Evolutionary conservation across 2,113 vertebrate species (phyloP), one percentile per base, ranked within the genome.

Genomic region (Bos taurus): DNA sequence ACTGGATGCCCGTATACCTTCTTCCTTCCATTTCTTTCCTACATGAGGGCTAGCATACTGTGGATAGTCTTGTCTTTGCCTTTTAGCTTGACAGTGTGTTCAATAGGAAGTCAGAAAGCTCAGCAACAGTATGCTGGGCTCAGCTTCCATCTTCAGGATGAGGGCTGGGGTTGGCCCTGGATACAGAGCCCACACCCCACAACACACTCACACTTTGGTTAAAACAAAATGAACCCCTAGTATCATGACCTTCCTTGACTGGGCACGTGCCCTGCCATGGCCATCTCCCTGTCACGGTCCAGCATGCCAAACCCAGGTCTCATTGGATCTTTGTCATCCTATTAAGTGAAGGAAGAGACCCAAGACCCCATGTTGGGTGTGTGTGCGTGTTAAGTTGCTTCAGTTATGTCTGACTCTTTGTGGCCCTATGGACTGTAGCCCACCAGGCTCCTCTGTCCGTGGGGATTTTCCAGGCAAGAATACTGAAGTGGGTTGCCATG

Each of bases 191-290:
- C 13, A 6, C 23, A 54, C 30, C 15, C 36, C 78, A 6, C 28
- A 56, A 4, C 28, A 48, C 16, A 21, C 74, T 67, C 36, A 2
- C 1, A 50, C 40, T 36, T 57, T 12, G 57, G 36, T 94, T 82
- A 74, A 48, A 88, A 46, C 74, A 52, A 46, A n/a, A 57, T 16
- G 59, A 82, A 48, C 23, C 26, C 48, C 5, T 11, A 19, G 14
- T 16, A 3, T 19, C 48, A 4, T 0, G 7, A 30, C 28, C 3
- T 40, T 43, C 43, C 28, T 56, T 5, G 6, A 5, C 52, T n/a
- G 30, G 52, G 28, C 1, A 1, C 12, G 4, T 36, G 48, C 15
- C 43, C 74, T 40, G 17, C 13, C 0, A 16, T 1, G 43, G 40
- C 43, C 16, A 3, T 25, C 46, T 36, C 62, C 50, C 57, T 46